Conservation (phyloP, 2,888 invertebrate species). For the Scaptodrosophila latifasciaeformis region DNA sequence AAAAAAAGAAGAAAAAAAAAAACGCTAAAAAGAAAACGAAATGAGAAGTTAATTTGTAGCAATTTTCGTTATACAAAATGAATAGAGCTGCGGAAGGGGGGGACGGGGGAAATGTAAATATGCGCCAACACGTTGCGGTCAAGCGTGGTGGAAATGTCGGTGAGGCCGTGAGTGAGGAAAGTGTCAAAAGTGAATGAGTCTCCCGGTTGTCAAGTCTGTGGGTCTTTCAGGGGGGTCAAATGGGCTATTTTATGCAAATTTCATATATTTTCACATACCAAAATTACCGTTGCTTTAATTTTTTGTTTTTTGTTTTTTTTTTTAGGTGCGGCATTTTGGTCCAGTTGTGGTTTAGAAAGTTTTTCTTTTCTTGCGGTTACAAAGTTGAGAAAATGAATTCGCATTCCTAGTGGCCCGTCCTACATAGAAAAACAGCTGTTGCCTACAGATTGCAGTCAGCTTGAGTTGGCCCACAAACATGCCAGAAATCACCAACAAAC, state of each 20-base stretch:
- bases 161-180: no score
- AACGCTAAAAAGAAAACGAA: conserved; percentile 17
- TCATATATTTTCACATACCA: background rate
- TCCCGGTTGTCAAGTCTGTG: background rate
- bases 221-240: background rate
- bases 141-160: no score
- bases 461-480: no score
- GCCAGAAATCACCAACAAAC: no score
- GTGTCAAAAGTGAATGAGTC: conserved; percentile 4
- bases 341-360: conserved; percentile 12
- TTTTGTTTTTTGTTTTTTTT: conserved; percentile 2
- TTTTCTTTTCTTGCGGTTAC: conserved; percentile 4
- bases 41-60: conserved; percentile 59
- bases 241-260: conserved; percentile 6
- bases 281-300: background rate
- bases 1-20: background rate
- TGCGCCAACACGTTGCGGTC: conserved; percentile 45
- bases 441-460: no score
- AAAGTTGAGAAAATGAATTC: no score
- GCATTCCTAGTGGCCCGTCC: no score
- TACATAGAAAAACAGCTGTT: no score
- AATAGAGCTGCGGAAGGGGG: no score
- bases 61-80: conserved; percentile 45
- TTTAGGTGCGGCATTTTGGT: conserved; percentile 5
- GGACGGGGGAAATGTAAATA: no score